Evolutionary conservation across 2,113 vertebrate genomes (phyloP).

Genomic region (Oncorhynchus clarkii): DNA sequence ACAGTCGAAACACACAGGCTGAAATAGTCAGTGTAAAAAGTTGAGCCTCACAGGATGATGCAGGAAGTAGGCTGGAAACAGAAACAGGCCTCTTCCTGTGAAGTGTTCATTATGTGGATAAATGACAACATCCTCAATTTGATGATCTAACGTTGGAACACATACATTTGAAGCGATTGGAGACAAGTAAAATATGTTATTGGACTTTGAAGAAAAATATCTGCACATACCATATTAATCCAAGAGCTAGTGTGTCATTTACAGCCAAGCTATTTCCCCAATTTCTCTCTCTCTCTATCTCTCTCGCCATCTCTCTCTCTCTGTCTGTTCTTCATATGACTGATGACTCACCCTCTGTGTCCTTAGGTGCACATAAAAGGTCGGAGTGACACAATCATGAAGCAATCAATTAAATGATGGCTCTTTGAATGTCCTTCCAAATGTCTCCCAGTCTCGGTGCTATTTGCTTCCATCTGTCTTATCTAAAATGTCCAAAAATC

Average conservation of each 20-base stretch:
- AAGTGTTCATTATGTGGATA: constrained; percentile 2
- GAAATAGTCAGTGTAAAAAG: constrained; percentile 28
- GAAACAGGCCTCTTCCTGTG: constrained; percentile 3
- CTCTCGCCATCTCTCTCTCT: neutral
- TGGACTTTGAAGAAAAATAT: too few relatives aligned
- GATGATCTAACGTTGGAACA: too few relatives aligned
- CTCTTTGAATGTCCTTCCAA: constrained; percentile 37
- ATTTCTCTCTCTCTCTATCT: neutral
- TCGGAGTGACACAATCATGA: constrained; percentile 46
- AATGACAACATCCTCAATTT: too few relatives aligned
- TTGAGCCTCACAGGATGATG: constrained; percentile 9
- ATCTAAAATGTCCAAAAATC: neutral
- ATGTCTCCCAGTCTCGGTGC: neutral
- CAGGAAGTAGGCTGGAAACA: neutral
- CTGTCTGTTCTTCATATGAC: constrained; percentile 17
- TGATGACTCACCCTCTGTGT: constrained; percentile 35
- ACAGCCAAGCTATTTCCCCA: neutral
- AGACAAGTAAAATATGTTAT: too few relatives aligned
- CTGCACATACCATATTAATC: too few relatives aligned
- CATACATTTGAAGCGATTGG: too few relatives aligned
- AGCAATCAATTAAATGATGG: constrained; percentile 49
- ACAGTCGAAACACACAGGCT: constrained; percentile 13
- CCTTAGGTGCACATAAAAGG: constrained; percentile 30
- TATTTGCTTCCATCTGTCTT: constrained; percentile 15
- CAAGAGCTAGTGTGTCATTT: neutral